These are phyloP conservation scores for Otis tarda DNA, from an alignment of 2,113 vertebrate species.

Conservation along the genomic window DNA sequence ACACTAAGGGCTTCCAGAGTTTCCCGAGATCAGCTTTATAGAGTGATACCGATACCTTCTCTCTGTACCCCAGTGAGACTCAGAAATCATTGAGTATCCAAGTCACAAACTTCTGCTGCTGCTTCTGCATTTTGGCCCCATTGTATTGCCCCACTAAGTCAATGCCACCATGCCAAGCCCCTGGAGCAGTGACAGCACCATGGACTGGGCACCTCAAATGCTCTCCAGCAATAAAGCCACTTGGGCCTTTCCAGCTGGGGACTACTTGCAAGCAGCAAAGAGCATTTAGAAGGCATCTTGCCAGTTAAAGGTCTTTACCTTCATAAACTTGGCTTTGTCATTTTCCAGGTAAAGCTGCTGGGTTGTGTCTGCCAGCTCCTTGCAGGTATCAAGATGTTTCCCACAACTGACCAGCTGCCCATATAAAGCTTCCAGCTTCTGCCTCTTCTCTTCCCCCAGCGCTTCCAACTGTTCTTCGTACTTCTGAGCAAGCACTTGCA, in stretches of 20 bases:
- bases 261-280: background rate
- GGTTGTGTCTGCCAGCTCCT: conserved; percentile 87
- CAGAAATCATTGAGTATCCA: background rate
- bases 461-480: conserved; percentile 81
- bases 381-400: conserved; percentile 83
- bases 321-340: conserved; percentile 85
- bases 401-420: conserved; percentile 87
- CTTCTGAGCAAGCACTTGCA: conserved; percentile 88
- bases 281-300: background rate
- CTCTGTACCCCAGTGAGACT: background rate
- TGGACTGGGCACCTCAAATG: background rate
- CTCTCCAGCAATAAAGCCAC: background rate
- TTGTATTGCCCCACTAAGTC: background rate
- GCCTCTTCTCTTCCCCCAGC: conserved; percentile 88
- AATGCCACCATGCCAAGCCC: background rate
- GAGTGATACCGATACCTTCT: background rate
- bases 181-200: background rate
- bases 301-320: conserved; percentile 76
- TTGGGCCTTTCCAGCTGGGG: background rate
- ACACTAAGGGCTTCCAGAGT: background rate
- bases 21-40: background rate
- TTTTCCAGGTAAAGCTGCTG: conserved; percentile 82
- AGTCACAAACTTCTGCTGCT: background rate
- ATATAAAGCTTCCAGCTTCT: conserved; percentile 89
- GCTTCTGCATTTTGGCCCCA: background rate